Conservation (phyloP, 2,113 vertebrate genomes). For the Pavo muticus region DNA sequence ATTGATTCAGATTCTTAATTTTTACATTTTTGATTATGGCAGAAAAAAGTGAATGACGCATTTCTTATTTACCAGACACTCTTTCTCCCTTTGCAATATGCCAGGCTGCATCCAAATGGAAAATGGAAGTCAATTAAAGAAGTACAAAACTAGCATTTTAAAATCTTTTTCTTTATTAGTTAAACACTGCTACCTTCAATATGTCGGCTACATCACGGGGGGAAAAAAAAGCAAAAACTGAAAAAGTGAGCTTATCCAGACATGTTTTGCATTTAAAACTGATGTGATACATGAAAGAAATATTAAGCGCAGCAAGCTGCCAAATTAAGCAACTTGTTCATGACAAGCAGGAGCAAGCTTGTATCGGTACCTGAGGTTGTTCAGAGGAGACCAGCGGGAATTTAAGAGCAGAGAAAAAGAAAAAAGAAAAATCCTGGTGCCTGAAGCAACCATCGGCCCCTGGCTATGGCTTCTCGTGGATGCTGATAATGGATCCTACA, state of each 20-base stretch:
- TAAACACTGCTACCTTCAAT: background rate
- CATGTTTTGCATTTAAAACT: conserved; percentile 25
- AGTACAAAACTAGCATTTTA: conserved; percentile 47
- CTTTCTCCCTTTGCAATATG: background rate
- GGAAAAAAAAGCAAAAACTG: background rate
- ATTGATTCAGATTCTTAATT: conserved; percentile 34
- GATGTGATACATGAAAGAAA: background rate
- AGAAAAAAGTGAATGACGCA: background rate
- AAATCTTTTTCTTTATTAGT: conserved; percentile 20
- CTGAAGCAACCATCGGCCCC: background rate
- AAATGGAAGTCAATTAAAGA: conserved; percentile 53
- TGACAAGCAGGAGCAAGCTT: background rate
- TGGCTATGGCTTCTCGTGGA: background rate
- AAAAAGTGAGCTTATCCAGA: conserved; percentile 16
- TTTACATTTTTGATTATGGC: conserved; percentile 45
- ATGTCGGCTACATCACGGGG: background rate
- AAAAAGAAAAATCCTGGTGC: background rate
- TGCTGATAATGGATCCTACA: background rate
- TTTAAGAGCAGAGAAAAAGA: background rate
- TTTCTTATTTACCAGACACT: background rate
- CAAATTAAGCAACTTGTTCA: conserved; percentile 17
- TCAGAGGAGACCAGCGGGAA: background rate
- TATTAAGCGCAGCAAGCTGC: conserved; percentile 14
- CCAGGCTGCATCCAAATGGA: background rate
- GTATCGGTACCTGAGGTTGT: background rate